Conservation (phyloP, 1,140 invertebrate species). For the Bathynomus jamesi region DNA sequence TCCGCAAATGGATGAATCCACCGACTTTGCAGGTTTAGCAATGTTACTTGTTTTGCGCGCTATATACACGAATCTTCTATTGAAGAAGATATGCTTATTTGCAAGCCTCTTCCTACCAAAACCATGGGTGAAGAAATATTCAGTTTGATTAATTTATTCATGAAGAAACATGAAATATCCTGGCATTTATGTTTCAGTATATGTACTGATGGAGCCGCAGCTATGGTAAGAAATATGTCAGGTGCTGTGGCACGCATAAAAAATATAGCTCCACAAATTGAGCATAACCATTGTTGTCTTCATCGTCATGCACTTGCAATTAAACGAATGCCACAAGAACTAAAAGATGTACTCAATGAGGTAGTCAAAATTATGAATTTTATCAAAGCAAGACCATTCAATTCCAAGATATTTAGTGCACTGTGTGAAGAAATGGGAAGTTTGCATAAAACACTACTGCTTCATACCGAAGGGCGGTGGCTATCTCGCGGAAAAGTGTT, state of each 20-base stretch:
- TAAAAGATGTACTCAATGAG: constrained; percentile 5
- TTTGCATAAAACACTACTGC: constrained; percentile 1
- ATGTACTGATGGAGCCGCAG: neutral
- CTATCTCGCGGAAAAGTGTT: constrained; percentile 2
- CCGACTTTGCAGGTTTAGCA: neutral
- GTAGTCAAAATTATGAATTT: constrained; percentile 14
- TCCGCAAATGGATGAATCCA: neutral
- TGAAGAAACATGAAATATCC: neutral
- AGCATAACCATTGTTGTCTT: neutral
- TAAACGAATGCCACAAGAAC: neutral
- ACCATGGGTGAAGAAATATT: neutral
- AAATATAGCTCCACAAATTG: neutral
- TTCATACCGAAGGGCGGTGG: constrained; percentile 11
- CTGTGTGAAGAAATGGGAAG: constrained; percentile 10
- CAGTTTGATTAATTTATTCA: neutral
- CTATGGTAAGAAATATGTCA: neutral
- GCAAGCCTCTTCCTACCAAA: neutral
- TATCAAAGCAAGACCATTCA: constrained; percentile 6
- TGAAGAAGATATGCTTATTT: neutral
- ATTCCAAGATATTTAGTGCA: constrained; percentile 3
- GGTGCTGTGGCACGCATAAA: neutral
- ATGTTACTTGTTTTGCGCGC: neutral
- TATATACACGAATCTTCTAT: neutral
- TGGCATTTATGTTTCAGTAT: neutral
- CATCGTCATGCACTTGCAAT: neutral